phyloP scores from a whole-genome alignment of 1,140 invertebrate species.

The Tetraneura akinire region DNA sequence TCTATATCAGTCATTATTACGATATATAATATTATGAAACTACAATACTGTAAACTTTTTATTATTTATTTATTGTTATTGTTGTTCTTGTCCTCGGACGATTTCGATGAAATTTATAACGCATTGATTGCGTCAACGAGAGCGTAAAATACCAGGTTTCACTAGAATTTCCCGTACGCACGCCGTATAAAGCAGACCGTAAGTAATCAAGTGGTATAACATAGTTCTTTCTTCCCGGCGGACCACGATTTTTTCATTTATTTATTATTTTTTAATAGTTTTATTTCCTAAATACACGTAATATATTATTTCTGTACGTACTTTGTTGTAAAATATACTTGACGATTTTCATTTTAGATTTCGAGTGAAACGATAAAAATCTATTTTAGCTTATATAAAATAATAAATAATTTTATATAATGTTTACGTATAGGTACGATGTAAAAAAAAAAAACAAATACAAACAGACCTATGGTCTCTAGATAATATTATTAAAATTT shows the following conservation, averaged over 20 bases:
- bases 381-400: too few species aligned
- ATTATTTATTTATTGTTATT: not conserved
- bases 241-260: not conserved
- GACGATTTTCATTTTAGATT: too few species aligned
- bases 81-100: not conserved
- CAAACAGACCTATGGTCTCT: too few species aligned
- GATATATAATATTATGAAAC: not conserved
- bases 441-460: too few species aligned
- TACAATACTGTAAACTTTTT: not conserved
- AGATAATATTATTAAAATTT: too few species aligned
- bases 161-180: not conserved
- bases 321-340: too few species aligned
- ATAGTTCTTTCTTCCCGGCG: not conserved
- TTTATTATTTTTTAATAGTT: too few species aligned
- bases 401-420: too few species aligned
- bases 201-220: slow-evolving; percentile 14
- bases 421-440: too few species aligned
- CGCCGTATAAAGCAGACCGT: slow-evolving; percentile 37
- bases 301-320: too few species aligned
- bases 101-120: slow-evolving; percentile 4
- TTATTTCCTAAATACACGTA: too few species aligned
- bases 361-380: too few species aligned
- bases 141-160: slow-evolving; percentile 19
- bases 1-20: not conserved
- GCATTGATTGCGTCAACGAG: not conserved